Percentiles rank a stretch among this genome's conserved stretches.
Evolutionary conservation across 2,113 vertebrate species (phyloP).

Genomic region (Dicrurus megarhynchus): DNA sequence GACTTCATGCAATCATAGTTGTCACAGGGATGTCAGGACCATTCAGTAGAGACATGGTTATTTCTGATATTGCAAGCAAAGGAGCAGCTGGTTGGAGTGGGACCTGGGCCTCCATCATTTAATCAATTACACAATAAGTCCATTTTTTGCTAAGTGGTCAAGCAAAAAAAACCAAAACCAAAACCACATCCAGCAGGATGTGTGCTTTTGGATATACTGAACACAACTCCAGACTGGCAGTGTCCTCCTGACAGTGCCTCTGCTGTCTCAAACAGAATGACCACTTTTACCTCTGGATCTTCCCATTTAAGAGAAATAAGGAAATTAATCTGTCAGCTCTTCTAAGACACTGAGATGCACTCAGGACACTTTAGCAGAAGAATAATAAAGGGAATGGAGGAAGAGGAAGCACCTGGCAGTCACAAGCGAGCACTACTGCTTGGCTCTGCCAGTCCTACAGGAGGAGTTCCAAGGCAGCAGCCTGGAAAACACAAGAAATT

Average conservation of each 20-base stretch:
- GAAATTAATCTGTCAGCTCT: neutral
- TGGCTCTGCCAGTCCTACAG: neutral
- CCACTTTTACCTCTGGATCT: neutral
- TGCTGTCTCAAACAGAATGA: neutral
- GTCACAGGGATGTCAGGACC: neutral
- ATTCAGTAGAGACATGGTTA: accelerated
- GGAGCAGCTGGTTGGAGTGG: neutral
- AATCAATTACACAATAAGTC: neutral
- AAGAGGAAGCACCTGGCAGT: neutral
- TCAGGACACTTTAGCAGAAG: neutral
- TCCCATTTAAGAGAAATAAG: neutral
- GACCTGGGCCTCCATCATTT: neutral
- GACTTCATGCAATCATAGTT: neutral
- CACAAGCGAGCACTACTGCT: accelerated
- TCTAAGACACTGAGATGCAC: neutral
- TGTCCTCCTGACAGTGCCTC: neutral
- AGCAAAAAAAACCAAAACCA: neutral
- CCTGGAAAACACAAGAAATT: neutral
- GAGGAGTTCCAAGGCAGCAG: neutral
- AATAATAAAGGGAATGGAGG: neutral
- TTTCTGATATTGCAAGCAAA: neutral
- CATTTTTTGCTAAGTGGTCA: neutral
- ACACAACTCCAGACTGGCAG: neutral
- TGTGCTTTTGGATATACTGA: neutral
- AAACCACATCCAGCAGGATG: neutral